Evolutionary conservation across 2,113 vertebrate species (phyloP).

Genomic region (Tursiops truncatus): DNA sequence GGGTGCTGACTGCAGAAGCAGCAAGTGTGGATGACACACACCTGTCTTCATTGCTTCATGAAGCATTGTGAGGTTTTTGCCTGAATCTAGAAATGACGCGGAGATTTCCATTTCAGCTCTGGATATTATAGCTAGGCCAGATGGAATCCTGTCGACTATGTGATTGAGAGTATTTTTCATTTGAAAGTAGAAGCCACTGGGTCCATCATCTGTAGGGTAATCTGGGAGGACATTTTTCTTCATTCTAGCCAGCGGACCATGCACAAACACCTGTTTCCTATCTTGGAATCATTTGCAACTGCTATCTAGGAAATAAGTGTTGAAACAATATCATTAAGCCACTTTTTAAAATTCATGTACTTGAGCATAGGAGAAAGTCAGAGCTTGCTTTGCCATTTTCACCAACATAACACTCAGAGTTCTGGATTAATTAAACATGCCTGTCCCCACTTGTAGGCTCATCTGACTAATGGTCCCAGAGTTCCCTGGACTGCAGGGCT

Average conservation of each 20-base stretch:
- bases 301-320: conserved; percentile 64
- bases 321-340: conserved; percentile 75
- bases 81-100: conserved; percentile 32
- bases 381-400: background rate
- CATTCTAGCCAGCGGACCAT: conserved; percentile 56
- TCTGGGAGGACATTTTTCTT: conserved; percentile 72
- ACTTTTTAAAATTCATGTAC: conserved; percentile 48
- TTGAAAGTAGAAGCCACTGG: conserved; percentile 58
- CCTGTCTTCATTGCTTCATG: conserved; percentile 62
- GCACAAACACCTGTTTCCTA: conserved; percentile 73
- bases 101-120: conserved; percentile 37
- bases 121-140: conserved; percentile 53
- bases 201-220: conserved; percentile 60
- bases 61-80: conserved; percentile 37
- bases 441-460: background rate
- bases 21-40: conserved; percentile 48
- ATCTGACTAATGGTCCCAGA: background rate
- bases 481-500: background rate
- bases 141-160: conserved; percentile 56
- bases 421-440: background rate
- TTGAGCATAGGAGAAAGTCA: conserved; percentile 26
- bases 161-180: conserved; percentile 71
- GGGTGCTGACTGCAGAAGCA: conserved; percentile 39
- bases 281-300: conserved; percentile 68
- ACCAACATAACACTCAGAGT: background rate